phyloP scores from a whole-genome alignment of 2,797 vertebrate genomes.

The Cyprinodon diabolis region DNA sequence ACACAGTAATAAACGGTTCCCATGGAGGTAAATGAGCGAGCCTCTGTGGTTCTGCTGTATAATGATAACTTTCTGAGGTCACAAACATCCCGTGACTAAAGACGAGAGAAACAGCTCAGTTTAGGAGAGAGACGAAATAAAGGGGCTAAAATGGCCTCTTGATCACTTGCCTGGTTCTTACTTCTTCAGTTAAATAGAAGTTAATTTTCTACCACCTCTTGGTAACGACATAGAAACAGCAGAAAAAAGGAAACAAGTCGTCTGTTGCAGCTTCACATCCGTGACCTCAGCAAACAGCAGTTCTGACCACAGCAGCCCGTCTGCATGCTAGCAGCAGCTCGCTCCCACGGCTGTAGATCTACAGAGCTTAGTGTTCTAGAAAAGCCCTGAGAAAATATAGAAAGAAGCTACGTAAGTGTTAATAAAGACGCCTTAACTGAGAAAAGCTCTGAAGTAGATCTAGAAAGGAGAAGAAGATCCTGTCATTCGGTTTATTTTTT shows the following conservation, averaged over 20 bases:
- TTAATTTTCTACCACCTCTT: too few relatives aligned
- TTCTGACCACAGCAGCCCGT: slow-evolving; percentile 26
- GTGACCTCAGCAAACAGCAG: slow-evolving; percentile 7
- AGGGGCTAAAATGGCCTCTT: too few relatives aligned
- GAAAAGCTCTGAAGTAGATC: background rate
- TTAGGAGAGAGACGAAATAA: too few relatives aligned
- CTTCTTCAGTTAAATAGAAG: too few relatives aligned
- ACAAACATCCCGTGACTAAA: too few relatives aligned
- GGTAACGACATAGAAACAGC: background rate
- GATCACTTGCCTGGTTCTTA: background rate
- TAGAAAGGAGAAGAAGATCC: slow-evolving; percentile 38
- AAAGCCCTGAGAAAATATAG: slow-evolving; percentile 21
- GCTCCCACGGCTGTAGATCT: slow-evolving; percentile 42
- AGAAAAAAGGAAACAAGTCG: background rate
- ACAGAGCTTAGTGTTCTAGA: slow-evolving; percentile 15
- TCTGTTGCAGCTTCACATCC: slow-evolving; percentile 10
- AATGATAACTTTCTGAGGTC: too few relatives aligned
- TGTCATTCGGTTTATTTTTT: background rate
- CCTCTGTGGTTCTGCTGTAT: too few relatives aligned
- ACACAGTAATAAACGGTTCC: too few relatives aligned
- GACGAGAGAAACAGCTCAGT: too few relatives aligned
- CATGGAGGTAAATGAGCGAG: too few relatives aligned
- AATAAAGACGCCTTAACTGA: slow-evolving; percentile 1
- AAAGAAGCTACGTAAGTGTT: slow-evolving; percentile 5
- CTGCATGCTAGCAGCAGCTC: background rate